Conservation (phyloP, 2,113 vertebrate species). For the Beaufortia kweichowensis region DNA sequence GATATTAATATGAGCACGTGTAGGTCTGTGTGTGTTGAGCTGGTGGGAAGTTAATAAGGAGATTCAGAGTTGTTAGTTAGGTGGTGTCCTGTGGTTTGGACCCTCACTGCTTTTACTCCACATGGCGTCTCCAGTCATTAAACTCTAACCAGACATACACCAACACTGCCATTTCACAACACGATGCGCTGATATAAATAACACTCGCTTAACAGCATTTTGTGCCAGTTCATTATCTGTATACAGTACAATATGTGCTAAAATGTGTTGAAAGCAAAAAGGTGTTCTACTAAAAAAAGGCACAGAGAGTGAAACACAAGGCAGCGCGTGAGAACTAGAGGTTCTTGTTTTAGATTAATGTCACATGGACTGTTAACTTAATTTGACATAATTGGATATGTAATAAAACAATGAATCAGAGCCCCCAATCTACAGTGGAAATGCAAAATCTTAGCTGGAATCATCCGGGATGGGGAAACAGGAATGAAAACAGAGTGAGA, state of each 20-base stretch:
- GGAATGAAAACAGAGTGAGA: constrained; percentile 41
- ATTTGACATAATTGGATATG: not conserved
- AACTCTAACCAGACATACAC: constrained; percentile 29
- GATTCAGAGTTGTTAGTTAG: constrained; percentile 29
- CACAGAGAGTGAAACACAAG: not conserved
- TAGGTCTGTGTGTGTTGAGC: constrained; percentile 15
- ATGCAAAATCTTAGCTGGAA: not conserved
- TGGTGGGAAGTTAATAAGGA: constrained; percentile 41
- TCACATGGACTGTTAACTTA: not conserved
- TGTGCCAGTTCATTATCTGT: not conserved
- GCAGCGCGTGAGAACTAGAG: not conserved
- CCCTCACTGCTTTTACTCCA: constrained; percentile 25
- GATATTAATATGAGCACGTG: not conserved
- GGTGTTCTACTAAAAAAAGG: not conserved
- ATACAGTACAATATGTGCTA: not conserved
- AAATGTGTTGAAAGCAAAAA: not conserved
- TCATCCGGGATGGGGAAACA: constrained; percentile 8
- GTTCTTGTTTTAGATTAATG: not conserved
- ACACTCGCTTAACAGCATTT: not conserved
- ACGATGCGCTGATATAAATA: constrained; percentile 3
- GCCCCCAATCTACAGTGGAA: not conserved
- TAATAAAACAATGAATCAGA: not conserved
- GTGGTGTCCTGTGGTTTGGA: constrained; percentile 19
- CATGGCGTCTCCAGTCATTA: constrained; percentile 42
- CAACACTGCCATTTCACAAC: constrained; percentile 16